A percentile compares a stretch with the other conserved stretches of the same genome.
Evolutionary conservation across 2,888 invertebrate species (phyloP).

Genomic region (Acleris sparsana): DNA sequence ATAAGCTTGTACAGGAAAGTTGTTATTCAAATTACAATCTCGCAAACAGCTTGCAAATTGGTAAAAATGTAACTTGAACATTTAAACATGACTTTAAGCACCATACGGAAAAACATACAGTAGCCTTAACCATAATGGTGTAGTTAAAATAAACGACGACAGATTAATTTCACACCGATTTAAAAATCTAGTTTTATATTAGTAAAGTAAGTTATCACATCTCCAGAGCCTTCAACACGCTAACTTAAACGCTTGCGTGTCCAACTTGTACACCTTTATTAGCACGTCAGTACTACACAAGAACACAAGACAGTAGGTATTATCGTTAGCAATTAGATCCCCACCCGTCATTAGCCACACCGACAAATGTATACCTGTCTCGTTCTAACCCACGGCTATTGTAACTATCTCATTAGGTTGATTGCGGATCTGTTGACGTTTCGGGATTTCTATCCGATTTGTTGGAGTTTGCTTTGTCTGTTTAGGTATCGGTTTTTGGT

Average conservation of each 20-base stretch:
- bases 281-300: slow-evolving; percentile 37
- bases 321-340: slow-evolving; percentile 79
- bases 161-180: too few relatives aligned
- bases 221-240: neutral
- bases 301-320: slow-evolving; percentile 64
- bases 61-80: too few relatives aligned
- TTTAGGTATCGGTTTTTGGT: slow-evolving; percentile 40
- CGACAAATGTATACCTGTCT: slow-evolving; percentile 49
- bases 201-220: neutral
- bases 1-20: slow-evolving; percentile 21
- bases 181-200: too few relatives aligned
- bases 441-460: slow-evolving; percentile 69
- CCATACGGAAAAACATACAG: too few relatives aligned
- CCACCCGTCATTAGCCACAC: slow-evolving; percentile 74
- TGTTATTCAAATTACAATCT: neutral
- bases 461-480: slow-evolving; percentile 63
- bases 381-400: slow-evolving; percentile 49
- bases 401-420: slow-evolving; percentile 52
- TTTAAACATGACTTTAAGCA: too few relatives aligned
- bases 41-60: neutral
- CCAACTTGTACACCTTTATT: slow-evolving; percentile 5
- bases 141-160: too few relatives aligned
- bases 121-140: too few relatives aligned
- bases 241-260: neutral
- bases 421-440: slow-evolving; percentile 68